Percentiles rank a stretch among this genome's conserved stretches.
Evolutionary conservation across 2,888 invertebrate genomes (phyloP).

Genomic region (Scelioninae gen. 1): DNA sequence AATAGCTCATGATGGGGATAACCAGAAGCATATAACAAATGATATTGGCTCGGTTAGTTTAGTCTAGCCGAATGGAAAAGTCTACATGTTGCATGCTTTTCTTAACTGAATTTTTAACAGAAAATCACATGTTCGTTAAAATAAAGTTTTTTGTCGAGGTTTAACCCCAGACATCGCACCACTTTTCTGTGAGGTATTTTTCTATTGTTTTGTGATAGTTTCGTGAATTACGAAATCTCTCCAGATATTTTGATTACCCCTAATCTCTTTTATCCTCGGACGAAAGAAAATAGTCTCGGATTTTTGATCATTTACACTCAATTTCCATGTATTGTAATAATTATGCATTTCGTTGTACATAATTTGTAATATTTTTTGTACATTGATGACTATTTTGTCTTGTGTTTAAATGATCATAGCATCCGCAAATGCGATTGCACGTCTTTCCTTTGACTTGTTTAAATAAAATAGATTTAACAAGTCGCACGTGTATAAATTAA

Average conservation of each 20-base stretch:
- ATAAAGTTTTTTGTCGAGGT: conserved; percentile 14
- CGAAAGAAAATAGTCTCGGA: conserved; percentile 15
- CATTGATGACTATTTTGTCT: not conserved
- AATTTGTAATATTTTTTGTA: not conserved
- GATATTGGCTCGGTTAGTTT: not conserved
- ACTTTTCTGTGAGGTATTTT: conserved; percentile 2
- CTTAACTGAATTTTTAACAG: not conserved
- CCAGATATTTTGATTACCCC: not conserved
- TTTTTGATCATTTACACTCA: conserved; percentile 8
- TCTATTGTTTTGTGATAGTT: not conserved
- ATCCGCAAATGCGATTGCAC: conserved; percentile 6
- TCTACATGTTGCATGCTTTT: conserved; percentile 8
- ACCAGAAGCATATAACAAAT: not conserved
- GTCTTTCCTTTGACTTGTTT: not conserved
- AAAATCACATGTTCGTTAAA: conserved; percentile 6
- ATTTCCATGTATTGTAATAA: not conserved
- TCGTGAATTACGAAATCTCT: not conserved
- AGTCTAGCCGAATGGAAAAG: not conserved
- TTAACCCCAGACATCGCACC: conserved; percentile 10
- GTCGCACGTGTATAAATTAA: conserved; percentile 6
- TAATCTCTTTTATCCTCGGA: not conserved
- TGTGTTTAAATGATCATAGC: not conserved
- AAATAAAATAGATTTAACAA: not conserved
- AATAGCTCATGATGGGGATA: not conserved
- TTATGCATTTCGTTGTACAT: not conserved